Evolutionary conservation across 1,140 invertebrate species (phyloP).

Genomic region (Forficula auricularia): DNA sequence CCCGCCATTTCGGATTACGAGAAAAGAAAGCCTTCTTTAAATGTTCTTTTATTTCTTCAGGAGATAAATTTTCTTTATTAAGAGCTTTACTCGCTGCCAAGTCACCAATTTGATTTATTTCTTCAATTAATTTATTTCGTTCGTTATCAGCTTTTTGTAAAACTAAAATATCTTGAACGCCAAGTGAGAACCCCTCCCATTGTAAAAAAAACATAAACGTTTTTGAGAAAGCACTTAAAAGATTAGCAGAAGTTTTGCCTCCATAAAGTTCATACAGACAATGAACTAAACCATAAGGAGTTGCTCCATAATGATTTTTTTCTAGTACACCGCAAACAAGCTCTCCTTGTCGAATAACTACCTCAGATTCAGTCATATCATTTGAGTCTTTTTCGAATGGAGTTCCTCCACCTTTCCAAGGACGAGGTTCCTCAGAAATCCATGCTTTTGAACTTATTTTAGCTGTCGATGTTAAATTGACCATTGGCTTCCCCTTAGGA

Average conservation of each 20-base stretch:
- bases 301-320: slow-evolving; percentile 91
- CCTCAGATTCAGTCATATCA: slow-evolving; percentile 76
- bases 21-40: slow-evolving; percentile 48
- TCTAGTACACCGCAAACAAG: slow-evolving; percentile 87
- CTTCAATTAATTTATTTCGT: slow-evolving; percentile 49
- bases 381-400: slow-evolving; percentile 32
- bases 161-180: slow-evolving; percentile 86
- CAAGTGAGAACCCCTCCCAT: slow-evolving; percentile 81
- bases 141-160: slow-evolving; percentile 47
- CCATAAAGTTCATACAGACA: slow-evolving; percentile 91
- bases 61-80: slow-evolving; percentile 36
- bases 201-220: slow-evolving; percentile 84
- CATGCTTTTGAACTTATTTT: slow-evolving; percentile 61
- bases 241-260: slow-evolving; percentile 53
- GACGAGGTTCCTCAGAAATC: slow-evolving; percentile 33
- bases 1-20: slow-evolving; percentile 56
- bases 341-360: slow-evolving; percentile 77
- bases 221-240: slow-evolving; percentile 79
- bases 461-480: slow-evolving; percentile 62
- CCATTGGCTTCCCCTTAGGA: slow-evolving; percentile 47
- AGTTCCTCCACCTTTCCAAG: slow-evolving; percentile 42
- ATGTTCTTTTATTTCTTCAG: slow-evolving; percentile 39
- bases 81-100: slow-evolving; percentile 52
- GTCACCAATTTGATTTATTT: slow-evolving; percentile 41
- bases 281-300: slow-evolving; percentile 82